Percentiles rank a stretch among this genome's conserved stretches.
These are phyloP conservation scores for Hylaeus volcanicus DNA, from an alignment of 1,140 invertebrate genomes.

Conservation along the genomic window DNA sequence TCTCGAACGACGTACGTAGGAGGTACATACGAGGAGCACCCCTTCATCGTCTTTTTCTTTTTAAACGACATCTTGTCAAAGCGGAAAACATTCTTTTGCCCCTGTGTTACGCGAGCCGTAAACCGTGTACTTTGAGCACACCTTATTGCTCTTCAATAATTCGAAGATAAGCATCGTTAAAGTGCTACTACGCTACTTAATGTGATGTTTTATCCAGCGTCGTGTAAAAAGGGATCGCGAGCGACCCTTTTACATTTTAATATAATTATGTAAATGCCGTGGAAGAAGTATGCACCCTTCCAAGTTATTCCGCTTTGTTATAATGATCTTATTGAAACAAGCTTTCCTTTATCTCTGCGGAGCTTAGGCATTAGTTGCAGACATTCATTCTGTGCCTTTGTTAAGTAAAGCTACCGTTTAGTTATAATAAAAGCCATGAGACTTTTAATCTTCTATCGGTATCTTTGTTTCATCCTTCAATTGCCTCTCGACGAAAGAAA, in stretches of 20 bases:
- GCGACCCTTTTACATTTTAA: neutral
- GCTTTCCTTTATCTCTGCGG: no score
- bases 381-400: no score
- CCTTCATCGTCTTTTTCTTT: constrained; percentile 5
- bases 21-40: neutral
- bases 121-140: constrained; percentile 14
- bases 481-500: no score
- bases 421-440: no score
- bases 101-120: constrained; percentile 31
- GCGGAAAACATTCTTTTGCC: constrained; percentile 46
- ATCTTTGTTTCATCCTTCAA: no score
- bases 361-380: no score
- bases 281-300: neutral
- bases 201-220: constrained; percentile 16
- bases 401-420: no score
- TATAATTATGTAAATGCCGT: neutral
- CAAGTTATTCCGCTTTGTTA: no score
- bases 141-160: constrained; percentile 47
- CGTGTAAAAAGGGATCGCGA: neutral
- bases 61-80: constrained; percentile 39
- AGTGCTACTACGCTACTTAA: constrained; percentile 31
- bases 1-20: neutral
- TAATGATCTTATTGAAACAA: no score
- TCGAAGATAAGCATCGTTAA: constrained; percentile 42
- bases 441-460: no score